Evolutionary conservation across 2,113 vertebrate genomes (phyloP), one percentile per base, ranked within the genome.

Genomic region (Platysternon megacephalum): DNA sequence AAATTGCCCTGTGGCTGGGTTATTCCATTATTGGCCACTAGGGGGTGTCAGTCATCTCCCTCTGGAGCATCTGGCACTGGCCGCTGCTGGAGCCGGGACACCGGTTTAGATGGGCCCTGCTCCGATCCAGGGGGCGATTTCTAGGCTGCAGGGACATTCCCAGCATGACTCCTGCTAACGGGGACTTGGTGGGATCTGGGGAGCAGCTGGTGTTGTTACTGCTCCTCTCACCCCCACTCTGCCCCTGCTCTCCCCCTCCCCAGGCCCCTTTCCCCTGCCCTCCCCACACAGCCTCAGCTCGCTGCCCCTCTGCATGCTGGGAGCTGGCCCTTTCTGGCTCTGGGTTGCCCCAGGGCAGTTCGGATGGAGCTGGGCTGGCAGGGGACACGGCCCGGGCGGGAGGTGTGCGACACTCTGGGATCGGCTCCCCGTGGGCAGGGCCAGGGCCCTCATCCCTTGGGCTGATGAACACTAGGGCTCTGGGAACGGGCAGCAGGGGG

Each of bases 1-100:
- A 61, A 61, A 61, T 61, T 32, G 11, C 12, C 29, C 1, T 35
- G 29, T 16, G 3, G 14, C 7, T 1, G 0, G 61, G 3, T 35
- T 16, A 65, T 65, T 65, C 61, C 14, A 65, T 4, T 16, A 19
- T 4, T 7, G 4, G 1, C 32, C 16, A n/a, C 16, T 19, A n/a
- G 7, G 32, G 35, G 12, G 35, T 68, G 8, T n/a, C 61, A 2
- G 14, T 3, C 16, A 4, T 3, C 32, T n/a, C 8, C 61, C 32
- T 17, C 32, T 35, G 61, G 32, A 65, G 32, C 61, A 65, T 19
- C 61, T 8, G 13, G 32, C 32, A 35, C 61, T n/a, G 61, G 16
- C 7, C 5, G 1, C 28, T 29, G 32, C 6, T 1, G 61, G 61
- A 56, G 55, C 22, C 55, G 24, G 55, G 35, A n/a, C 61, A 17